These are phyloP conservation scores for Chamaetylas fuelleborni DNA, from an alignment of 2,113 vertebrate species.

Conservation along the genomic window DNA sequence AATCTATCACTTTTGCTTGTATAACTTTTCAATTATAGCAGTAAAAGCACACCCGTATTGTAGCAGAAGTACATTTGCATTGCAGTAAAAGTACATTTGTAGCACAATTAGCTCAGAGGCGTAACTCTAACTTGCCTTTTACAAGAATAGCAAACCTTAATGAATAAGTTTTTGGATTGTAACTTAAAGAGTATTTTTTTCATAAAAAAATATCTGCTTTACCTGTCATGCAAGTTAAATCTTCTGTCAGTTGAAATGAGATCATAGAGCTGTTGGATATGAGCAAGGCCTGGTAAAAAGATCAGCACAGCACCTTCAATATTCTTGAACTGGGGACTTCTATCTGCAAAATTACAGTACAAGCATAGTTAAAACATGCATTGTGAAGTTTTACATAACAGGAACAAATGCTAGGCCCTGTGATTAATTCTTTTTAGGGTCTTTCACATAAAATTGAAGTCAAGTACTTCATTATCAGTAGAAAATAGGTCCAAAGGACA, in stretches of 20 bases:
- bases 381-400: background rate
- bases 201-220: background rate
- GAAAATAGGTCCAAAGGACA: background rate
- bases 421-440: background rate
- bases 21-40: background rate
- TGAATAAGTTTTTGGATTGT: background rate
- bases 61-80: background rate
- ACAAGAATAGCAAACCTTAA: background rate
- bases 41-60: no score
- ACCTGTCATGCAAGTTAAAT: conserved; percentile 87
- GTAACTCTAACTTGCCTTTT: background rate
- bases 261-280: conserved; percentile 93
- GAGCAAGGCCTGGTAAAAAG: conserved; percentile 93
- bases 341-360: conserved; percentile 74
- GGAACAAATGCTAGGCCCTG: background rate
- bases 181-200: background rate
- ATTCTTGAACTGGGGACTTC: conserved; percentile 84
- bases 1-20: background rate
- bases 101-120: background rate
- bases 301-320: conserved; percentile 89
- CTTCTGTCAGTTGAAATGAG: conserved; percentile 88
- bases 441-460: background rate
- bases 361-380: background rate
- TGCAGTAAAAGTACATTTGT: background rate
- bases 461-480: background rate